These are phyloP conservation scores for Plagodis dolabraria DNA, from an alignment of 2,888 invertebrate species.

Conservation along the genomic window DNA sequence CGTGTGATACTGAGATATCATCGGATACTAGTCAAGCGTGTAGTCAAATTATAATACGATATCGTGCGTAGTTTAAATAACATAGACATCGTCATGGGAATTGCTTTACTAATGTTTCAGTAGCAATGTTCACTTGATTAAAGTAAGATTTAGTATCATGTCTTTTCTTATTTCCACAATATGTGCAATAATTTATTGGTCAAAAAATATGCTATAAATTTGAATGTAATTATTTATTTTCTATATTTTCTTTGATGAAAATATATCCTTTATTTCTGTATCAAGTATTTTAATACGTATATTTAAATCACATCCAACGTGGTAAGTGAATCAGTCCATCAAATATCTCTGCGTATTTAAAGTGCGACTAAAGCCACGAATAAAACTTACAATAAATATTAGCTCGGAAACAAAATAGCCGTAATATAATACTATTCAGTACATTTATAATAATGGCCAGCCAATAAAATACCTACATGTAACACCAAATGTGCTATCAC, in stretches of 20 bases:
- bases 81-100: conserved; percentile 28
- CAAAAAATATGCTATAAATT: conserved; percentile 4
- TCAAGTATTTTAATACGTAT: no score
- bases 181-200: background rate
- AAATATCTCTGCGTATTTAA: background rate
- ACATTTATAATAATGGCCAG: conserved; percentile 37
- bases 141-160: background rate
- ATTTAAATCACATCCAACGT: no score
- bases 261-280: no score
- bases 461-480: conserved; percentile 39
- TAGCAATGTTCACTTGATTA: conserved; percentile 6
- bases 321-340: no score
- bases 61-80: conserved; percentile 31
- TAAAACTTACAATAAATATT: conserved; percentile 28
- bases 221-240: no score
- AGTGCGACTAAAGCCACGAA: conserved; percentile 15
- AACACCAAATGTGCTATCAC: conserved; percentile 42
- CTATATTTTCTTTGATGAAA: no score
- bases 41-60: conserved; percentile 49
- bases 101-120: conserved; percentile 13
- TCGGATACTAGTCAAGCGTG: conserved; percentile 53
- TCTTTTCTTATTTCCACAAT: no score
- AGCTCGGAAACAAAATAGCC: conserved; percentile 26
- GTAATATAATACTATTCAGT: conserved; percentile 25
- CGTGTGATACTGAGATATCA: conserved; percentile 33